Evolutionary conservation across 1,140 invertebrate genomes (phyloP).

Genomic region (Stegodyphus mimosarum): DNA sequence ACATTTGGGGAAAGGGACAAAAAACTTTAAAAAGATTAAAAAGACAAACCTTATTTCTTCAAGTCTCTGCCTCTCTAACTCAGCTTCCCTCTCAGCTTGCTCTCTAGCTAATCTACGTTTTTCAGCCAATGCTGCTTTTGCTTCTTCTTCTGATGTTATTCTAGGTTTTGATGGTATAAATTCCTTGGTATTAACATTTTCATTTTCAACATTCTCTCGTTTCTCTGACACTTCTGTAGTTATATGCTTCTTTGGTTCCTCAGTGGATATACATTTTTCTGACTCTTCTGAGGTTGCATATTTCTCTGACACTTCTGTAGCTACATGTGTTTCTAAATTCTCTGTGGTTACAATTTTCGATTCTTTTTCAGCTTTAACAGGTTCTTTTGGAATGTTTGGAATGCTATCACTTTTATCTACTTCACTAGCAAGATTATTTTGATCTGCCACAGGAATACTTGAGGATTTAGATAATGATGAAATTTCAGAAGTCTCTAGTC

Average conservation of each 20-base stretch:
- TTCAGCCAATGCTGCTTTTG: conserved; percentile 88
- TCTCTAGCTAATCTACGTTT: conserved; percentile 83
- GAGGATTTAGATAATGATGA: background rate
- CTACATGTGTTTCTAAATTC: too few relatives aligned
- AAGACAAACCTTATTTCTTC: conserved; percentile 66
- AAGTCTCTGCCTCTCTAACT: conserved; percentile 80
- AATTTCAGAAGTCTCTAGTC: background rate
- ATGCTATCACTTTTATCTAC: background rate
- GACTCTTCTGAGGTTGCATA: background rate
- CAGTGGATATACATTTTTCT: background rate
- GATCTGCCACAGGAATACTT: background rate
- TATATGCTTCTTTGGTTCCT: background rate
- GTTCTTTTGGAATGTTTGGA: conserved; percentile 14
- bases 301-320: background rate
- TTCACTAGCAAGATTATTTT: background rate
- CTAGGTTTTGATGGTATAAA: conserved; percentile 71
- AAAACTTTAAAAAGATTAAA: too few relatives aligned
- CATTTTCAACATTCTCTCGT: background rate
- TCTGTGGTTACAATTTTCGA: background rate
- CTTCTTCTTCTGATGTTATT: conserved; percentile 89
- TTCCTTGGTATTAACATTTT: background rate
- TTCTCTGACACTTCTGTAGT: background rate
- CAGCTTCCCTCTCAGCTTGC: conserved; percentile 86
- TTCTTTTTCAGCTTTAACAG: background rate
- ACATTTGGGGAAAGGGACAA: too few relatives aligned